Evolutionary conservation across 2,888 invertebrate genomes (phyloP).

Genomic region (Muscina levida): DNA sequence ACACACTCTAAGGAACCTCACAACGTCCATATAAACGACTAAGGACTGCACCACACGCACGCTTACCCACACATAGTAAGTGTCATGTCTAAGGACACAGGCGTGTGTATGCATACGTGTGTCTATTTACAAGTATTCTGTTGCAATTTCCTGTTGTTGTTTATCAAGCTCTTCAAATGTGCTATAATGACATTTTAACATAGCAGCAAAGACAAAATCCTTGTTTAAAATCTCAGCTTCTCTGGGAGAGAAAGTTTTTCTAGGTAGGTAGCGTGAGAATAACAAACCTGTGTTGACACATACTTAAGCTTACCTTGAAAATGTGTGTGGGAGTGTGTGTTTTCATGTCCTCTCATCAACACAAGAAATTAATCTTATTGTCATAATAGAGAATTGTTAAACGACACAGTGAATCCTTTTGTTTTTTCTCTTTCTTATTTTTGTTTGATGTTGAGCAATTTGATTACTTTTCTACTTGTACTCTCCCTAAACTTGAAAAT

Average conservation of each 20-base stretch:
- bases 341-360: neutral
- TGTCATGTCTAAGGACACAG: neutral
- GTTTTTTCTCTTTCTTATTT: conserved; percentile 35
- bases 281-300: conserved; percentile 20
- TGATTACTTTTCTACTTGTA: conserved; percentile 28
- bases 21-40: neutral
- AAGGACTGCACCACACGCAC: conserved; percentile 10
- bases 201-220: conserved; percentile 38
- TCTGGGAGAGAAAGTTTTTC: conserved; percentile 14
- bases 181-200: conserved; percentile 66
- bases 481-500: conserved; percentile 30
- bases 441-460: too few relatives aligned
- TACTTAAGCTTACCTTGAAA: conserved; percentile 58
- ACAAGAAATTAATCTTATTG: conserved; percentile 1
- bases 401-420: conserved; percentile 1
- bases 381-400: neutral
- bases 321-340: conserved; percentile 25
- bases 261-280: neutral
- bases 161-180: conserved; percentile 66
- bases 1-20: neutral
- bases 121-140: conserved; percentile 59
- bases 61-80: conserved; percentile 6
- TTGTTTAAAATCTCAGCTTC: neutral
- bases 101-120: conserved; percentile 4
- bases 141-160: conserved; percentile 66